Percentiles rank a stretch among this genome's conserved stretches.
Evolutionary conservation across 1,140 invertebrate species (phyloP).

Genomic region (Euschistus heros): DNA sequence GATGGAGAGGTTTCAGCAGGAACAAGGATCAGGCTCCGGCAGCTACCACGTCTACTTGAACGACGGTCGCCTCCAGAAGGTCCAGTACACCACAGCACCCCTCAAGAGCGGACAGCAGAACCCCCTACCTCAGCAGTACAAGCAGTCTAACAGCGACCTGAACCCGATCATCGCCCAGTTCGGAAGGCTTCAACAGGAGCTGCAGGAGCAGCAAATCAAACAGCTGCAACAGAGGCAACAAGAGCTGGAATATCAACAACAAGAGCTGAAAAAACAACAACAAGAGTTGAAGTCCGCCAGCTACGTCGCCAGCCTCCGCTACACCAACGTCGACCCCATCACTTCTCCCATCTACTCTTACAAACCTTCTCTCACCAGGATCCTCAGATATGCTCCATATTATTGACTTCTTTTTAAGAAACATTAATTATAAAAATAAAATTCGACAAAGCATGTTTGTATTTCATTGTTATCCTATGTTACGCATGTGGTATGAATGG

Average conservation of each 20-base stretch:
- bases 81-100: neutral
- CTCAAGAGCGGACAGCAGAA: neutral
- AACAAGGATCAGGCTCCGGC: neutral
- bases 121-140: neutral
- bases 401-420: too few relatives aligned
- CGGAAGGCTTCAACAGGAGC: neutral
- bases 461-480: too few relatives aligned
- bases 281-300: neutral
- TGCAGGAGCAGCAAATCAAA: neutral
- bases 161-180: neutral
- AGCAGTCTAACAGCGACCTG: neutral
- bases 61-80: neutral
- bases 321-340: conserved; percentile 30
- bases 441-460: too few relatives aligned
- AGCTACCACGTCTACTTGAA: neutral
- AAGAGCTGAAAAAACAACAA: neutral
- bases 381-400: conserved; percentile 23
- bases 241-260: neutral
- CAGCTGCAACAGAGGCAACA: neutral
- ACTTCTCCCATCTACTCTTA: conserved; percentile 30
- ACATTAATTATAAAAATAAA: too few relatives aligned
- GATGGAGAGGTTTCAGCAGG: neutral
- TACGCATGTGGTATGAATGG: too few relatives aligned
- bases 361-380: conserved; percentile 25
- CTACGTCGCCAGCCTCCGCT: conserved; percentile 28